These are phyloP conservation scores for Onychorhynchus coronatus DNA, from an alignment of 2,113 vertebrate species.

Conservation along the genomic window DNA sequence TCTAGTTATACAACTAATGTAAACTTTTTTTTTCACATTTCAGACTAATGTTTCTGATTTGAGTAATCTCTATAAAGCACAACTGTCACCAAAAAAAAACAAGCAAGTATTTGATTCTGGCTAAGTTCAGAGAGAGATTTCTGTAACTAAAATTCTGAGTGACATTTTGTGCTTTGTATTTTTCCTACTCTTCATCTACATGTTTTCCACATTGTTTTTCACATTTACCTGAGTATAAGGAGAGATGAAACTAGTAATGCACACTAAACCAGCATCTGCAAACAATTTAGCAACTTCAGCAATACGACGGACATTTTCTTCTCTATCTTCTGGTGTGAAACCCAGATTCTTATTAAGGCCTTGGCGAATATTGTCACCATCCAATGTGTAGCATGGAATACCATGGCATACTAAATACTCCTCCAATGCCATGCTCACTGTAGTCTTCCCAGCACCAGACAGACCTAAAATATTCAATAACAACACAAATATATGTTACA, in stretches of 20 bases:
- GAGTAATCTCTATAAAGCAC: background rate
- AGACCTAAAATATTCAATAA: constrained; percentile 75
- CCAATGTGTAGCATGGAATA: constrained; percentile 95
- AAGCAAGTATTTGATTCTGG: background rate
- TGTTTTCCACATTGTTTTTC: background rate
- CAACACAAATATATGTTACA: background rate
- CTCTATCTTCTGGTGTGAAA: constrained; percentile 93
- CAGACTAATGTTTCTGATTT: background rate
- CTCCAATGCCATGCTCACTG: constrained; percentile 97
- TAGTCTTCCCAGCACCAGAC: constrained; percentile 96
- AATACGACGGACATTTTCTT: constrained; percentile 96
- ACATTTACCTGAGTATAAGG: constrained; percentile 88
- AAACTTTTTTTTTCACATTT: background rate
- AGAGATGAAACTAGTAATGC: constrained; percentile 96
- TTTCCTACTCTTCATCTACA: background rate
- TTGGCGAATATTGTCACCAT: constrained; percentile 97
- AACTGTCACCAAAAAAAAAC: background rate
- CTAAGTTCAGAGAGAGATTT: background rate
- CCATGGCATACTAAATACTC: constrained; percentile 96
- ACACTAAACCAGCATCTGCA: constrained; percentile 95
- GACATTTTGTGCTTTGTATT: background rate
- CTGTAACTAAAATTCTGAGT: background rate
- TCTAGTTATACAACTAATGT: background rate
- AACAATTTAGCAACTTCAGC: constrained; percentile 96
- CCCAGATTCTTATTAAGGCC: constrained; percentile 97